Conservation (phyloP, 2,797 vertebrate species). For the Diplodus puntazzo region DNA sequence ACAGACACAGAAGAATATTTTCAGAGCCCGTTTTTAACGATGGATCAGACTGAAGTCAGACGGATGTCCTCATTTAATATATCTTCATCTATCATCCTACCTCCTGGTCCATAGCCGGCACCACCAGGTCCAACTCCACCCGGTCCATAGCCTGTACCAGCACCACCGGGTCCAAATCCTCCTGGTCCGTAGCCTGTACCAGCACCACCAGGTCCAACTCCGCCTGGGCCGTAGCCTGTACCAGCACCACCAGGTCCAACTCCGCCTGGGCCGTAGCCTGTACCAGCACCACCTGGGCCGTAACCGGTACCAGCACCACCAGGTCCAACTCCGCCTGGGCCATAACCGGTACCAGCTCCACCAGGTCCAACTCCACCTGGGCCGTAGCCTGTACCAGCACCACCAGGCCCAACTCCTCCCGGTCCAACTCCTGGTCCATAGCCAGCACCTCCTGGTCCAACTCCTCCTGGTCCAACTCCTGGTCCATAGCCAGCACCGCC, state of each 20-base stretch:
- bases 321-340: slow-evolving; percentile 44
- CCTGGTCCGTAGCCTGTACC: slow-evolving; percentile 50
- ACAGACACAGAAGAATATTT: not conserved
- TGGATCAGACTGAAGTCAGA: slow-evolving; percentile 1
- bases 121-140: slow-evolving; percentile 30
- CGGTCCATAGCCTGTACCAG: slow-evolving; percentile 27
- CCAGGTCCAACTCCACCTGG: slow-evolving; percentile 48
- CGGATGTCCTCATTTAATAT: not conserved
- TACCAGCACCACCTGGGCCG: not conserved
- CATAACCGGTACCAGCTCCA: slow-evolving; percentile 44
- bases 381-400: slow-evolving; percentile 42
- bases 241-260: slow-evolving; percentile 37
- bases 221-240: slow-evolving; percentile 39
- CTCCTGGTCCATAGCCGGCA: slow-evolving; percentile 49
- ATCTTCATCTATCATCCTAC: slow-evolving; percentile 30
- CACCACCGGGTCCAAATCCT: slow-evolving; percentile 39
- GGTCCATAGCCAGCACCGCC: slow-evolving; percentile 53
- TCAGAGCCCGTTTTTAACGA: not conserved
- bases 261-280: not conserved
- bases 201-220: not conserved
- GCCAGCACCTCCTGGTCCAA: slow-evolving; percentile 24
- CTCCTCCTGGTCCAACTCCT: slow-evolving; percentile 23
- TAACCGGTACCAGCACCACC: slow-evolving; percentile 48
- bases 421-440: slow-evolving; percentile 47
- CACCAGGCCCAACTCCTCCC: slow-evolving; percentile 48